These are phyloP conservation scores for Pseudococcus viburni DNA, from an alignment of 2,888 invertebrate genomes.

Conservation along the genomic window DNA sequence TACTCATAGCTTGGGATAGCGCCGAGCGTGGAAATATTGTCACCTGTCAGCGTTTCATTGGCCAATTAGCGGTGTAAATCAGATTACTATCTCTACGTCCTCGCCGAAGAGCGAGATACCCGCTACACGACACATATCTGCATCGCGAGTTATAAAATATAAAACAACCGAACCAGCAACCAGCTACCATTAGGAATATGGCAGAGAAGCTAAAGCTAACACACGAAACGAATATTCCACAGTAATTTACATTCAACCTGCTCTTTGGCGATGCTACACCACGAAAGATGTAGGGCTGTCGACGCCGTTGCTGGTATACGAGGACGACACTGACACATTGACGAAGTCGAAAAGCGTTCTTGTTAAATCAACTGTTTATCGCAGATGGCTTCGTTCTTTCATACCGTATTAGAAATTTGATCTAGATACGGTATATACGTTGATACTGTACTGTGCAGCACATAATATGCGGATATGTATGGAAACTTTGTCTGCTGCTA, in stretches of 20 bases:
- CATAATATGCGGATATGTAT: slow-evolving; percentile 25
- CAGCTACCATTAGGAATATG: slow-evolving; percentile 39
- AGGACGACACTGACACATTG: slow-evolving; percentile 16
- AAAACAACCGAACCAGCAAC: slow-evolving; percentile 22
- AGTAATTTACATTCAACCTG: slow-evolving; percentile 7
- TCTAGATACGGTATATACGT: not conserved
- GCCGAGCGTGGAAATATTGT: slow-evolving; percentile 63
- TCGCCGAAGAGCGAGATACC: not conserved
- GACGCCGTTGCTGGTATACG: not conserved
- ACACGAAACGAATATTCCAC: slow-evolving; percentile 9
- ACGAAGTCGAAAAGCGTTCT: slow-evolving; percentile 44
- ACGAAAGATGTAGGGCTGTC: not conserved
- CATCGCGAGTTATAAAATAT: not conserved
- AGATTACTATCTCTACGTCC: slow-evolving; percentile 44
- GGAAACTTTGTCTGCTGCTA: slow-evolving; percentile 22
- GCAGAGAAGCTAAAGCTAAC: not conserved
- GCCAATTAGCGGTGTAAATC: slow-evolving; percentile 61
- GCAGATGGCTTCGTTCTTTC: slow-evolving; percentile 39
- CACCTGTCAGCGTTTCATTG: slow-evolving; percentile 65
- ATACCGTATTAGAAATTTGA: slow-evolving; percentile 28
- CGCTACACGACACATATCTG: not conserved
- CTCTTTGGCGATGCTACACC: not conserved
- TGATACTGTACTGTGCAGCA: not conserved
- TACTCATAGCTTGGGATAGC: not conserved
- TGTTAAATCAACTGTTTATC: slow-evolving; percentile 37